Base-by-base conservation (phyloP, 2,113 vertebrate species). In the Turdus rufiventris region DNA sequence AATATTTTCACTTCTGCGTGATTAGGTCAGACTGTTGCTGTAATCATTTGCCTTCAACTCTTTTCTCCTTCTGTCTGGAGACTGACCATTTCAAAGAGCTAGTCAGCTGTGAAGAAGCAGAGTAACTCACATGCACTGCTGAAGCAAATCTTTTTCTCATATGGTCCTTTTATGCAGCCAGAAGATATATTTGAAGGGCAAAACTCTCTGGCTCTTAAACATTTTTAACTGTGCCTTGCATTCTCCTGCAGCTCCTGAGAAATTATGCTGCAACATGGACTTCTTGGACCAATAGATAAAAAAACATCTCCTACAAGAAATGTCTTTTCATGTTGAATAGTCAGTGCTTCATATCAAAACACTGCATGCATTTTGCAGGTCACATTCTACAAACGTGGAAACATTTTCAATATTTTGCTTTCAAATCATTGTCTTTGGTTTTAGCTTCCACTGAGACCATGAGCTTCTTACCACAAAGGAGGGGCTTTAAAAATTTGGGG, bases 161-260 rank as follows among this genome's bases (percentile, higher is more conserved):
- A 81, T 77, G 60, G 31, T 86, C 62, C 81, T 92, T 95, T 95
- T 79, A 70, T 76, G 79, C n/a, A 85, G 57, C 50, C 84, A 81
- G 85, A 58, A 90, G 60, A 82, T 74, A 76, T 80, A 73, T 89
- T 82, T 88, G 87, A 97, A 96, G 36, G 80, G 48, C 70, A 63
- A 85, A 91, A 75, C 50, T 29, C 42, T 57, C 67, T 85, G 82
- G 45, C 21, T 87, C 34, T 60, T 61, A 47, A 75, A 85, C 73
- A 71, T 75, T 87, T 90, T 86, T 85, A 88, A 80, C 57, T 63
- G 38, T 36, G 31, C 71, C 63, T 95, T 88, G 15, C n/a, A 72
- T 45, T 89, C 34, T 92, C 50, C 34, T 0, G 4, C 36, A 72
- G 42, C 42, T 91, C 86, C 29, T 57, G 53, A 95, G 47, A 96